phyloP scores from a whole-genome alignment of 2,113 vertebrate species.

The Takifugu flavidus region DNA sequence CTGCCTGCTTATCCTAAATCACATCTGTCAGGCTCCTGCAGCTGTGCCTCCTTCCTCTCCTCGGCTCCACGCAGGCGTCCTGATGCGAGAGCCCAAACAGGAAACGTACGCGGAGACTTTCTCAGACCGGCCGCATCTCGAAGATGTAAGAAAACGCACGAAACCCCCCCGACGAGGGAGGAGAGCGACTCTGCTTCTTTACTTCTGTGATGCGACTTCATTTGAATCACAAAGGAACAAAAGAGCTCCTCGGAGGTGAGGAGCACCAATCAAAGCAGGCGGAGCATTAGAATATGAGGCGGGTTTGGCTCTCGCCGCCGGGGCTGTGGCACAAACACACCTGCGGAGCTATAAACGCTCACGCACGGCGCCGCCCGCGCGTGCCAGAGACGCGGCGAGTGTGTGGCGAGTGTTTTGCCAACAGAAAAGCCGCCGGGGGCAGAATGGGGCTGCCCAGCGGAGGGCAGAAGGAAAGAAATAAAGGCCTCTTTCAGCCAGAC shows the following conservation, averaged over 20 bases:
- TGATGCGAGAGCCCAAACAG: neutral
- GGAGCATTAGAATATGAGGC: too few relatives aligned
- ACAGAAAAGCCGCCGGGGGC: conserved; percentile 31
- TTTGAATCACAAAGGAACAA: conserved; percentile 64
- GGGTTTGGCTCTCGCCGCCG: too few relatives aligned
- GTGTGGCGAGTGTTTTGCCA: conserved; percentile 45
- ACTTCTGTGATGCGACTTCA: conserved; percentile 38
- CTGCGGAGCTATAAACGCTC: conserved; percentile 20
- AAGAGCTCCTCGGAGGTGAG: conserved; percentile 22
- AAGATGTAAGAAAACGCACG: conserved; percentile 30
- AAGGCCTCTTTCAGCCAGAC: conserved; percentile 15
- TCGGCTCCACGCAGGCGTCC: conserved; percentile 4
- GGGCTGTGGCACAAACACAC: neutral
- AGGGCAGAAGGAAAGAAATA: conserved; percentile 58
- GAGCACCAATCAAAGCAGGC: too few relatives aligned
- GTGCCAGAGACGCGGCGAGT: conserved; percentile 7
- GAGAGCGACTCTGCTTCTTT: conserved; percentile 16
- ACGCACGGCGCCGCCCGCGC: conserved; percentile 19
- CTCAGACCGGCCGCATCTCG: conserved; percentile 9
- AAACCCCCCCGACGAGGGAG: conserved; percentile 1
- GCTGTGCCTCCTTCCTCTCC: neutral
- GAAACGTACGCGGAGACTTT: conserved; percentile 4
- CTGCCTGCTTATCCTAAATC: conserved; percentile 6
- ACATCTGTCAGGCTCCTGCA: neutral
- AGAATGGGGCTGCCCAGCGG: conserved; percentile 18